A percentile compares a stretch with the other conserved stretches of the same genome.
Conservation (phyloP, 2,797 vertebrate genomes). For the Mycteria americana region DNA sequence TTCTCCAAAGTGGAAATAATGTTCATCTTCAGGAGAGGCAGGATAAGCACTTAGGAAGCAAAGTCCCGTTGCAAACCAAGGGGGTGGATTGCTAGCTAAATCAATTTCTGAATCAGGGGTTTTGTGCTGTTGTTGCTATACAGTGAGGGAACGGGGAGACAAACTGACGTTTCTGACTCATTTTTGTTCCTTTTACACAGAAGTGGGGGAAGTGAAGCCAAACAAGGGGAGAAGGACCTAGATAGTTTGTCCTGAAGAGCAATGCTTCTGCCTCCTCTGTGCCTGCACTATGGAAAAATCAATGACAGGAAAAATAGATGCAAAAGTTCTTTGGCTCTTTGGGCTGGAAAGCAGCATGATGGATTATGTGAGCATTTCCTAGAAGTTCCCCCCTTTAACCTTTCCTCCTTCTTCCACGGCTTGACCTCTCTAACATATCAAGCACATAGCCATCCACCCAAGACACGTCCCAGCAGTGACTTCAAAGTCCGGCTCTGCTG, state of each 20-base stretch:
- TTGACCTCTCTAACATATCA: neutral
- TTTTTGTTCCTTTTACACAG: neutral
- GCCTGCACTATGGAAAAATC: neutral
- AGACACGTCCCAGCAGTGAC: conserved; percentile 22
- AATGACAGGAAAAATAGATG: neutral
- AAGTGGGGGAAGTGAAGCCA: neutral
- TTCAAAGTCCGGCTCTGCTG: neutral
- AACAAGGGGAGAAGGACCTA: neutral
- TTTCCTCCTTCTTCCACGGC: neutral
- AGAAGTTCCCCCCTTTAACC: neutral
- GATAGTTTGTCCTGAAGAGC: neutral
- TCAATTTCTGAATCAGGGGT: neutral
- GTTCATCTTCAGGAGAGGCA: neutral
- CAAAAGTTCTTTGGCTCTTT: neutral
- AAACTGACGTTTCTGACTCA: neutral
- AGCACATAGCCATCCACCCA: neutral
- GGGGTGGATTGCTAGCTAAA: neutral
- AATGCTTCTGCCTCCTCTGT: neutral
- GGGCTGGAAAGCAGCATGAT: neutral
- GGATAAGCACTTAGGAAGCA: neutral
- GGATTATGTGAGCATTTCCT: neutral
- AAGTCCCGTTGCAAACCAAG: neutral
- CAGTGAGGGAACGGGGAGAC: neutral
- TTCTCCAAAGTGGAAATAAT: neutral
- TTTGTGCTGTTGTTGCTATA: neutral